Conservation (phyloP, 2,888 invertebrate species). For the Stenichneumon culpator region DNA sequence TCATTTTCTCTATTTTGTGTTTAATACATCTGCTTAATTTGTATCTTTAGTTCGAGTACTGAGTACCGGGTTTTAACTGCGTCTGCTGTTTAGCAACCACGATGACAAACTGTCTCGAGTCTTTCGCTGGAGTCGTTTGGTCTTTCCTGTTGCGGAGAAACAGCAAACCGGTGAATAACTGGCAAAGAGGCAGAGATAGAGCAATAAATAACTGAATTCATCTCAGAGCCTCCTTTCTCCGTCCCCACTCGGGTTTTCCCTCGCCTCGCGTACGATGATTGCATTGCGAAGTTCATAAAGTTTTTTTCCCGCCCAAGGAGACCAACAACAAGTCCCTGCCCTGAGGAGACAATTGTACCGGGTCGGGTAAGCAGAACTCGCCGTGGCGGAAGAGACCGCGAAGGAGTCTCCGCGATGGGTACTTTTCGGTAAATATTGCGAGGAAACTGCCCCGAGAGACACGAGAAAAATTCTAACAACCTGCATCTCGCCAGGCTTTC, state of each 20-base stretch:
- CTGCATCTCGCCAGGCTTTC: slow-evolving; percentile 41
- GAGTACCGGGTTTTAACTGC: not conserved
- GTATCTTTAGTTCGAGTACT: not conserved
- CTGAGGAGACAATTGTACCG: slow-evolving; percentile 61
- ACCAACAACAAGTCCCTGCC: slow-evolving; percentile 49
- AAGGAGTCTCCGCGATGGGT: slow-evolving; percentile 48
- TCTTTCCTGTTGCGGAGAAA: slow-evolving; percentile 31
- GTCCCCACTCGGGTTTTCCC: slow-evolving; percentile 50
- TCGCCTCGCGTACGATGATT: slow-evolving; percentile 70
- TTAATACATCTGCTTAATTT: not conserved
- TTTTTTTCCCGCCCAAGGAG: slow-evolving; percentile 60
- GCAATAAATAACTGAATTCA: slow-evolving; percentile 78
- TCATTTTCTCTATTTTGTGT: not conserved
- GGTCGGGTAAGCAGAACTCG: slow-evolving; percentile 45
- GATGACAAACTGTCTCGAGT: slow-evolving; percentile 14
- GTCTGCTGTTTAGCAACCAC: not conserved
- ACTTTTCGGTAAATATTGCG: slow-evolving; percentile 61
- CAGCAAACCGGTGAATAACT: slow-evolving; percentile 37
- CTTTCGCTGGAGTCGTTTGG: slow-evolving; percentile 6
- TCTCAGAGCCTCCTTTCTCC: slow-evolving; percentile 65
- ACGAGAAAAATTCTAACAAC: slow-evolving; percentile 63
- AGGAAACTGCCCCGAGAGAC: slow-evolving; percentile 29
- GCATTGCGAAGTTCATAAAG: slow-evolving; percentile 70
- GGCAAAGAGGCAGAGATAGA: slow-evolving; percentile 57
- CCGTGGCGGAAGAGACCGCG: slow-evolving; percentile 51